phyloP scores from a whole-genome alignment of 1,140 invertebrate species.

The Drosophila seguyi region DNA sequence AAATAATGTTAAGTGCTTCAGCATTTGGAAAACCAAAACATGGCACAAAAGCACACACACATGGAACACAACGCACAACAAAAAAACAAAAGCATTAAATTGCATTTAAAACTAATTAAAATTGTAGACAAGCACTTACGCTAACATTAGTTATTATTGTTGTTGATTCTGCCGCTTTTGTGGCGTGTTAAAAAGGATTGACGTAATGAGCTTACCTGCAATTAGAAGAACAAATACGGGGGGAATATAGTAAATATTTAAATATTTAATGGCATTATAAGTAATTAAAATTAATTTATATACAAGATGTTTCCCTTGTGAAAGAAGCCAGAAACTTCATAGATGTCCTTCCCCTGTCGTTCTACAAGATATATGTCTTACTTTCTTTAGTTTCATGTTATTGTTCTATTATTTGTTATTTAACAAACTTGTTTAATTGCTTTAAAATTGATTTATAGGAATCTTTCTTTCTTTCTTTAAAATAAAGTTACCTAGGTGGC shows the following conservation, averaged over 20 bases:
- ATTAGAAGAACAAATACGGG: slow-evolving; percentile 73
- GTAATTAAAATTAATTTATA: slow-evolving; percentile 17
- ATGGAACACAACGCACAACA: not conserved
- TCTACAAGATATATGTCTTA: not conserved
- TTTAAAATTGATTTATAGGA: not conserved
- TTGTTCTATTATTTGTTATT: not conserved
- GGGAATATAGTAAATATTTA: slow-evolving; percentile 53
- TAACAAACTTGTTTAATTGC: slow-evolving; percentile 1
- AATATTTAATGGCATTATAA: slow-evolving; percentile 18
- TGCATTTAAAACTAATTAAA: slow-evolving; percentile 80
- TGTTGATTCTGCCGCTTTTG: slow-evolving; percentile 34
- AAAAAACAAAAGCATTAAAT: slow-evolving; percentile 65
- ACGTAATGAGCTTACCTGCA: slow-evolving; percentile 80
- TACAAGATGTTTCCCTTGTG: not conserved
- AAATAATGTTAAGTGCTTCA: slow-evolving; percentile 56
- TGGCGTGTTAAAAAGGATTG: slow-evolving; percentile 48
- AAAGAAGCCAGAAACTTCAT: not conserved
- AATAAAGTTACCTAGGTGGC: not conserved
- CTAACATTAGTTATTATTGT: slow-evolving; percentile 46
- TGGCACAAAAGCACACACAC: slow-evolving; percentile 18
- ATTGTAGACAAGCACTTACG: slow-evolving; percentile 79
- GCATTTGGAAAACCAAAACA: slow-evolving; percentile 53
- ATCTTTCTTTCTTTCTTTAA: slow-evolving; percentile 25
- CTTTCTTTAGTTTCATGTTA: not conserved
- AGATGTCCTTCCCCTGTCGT: not conserved